Evolutionary conservation across 2,797 vertebrate species (phyloP).

Genomic region (Eulemur coronatus): DNA sequence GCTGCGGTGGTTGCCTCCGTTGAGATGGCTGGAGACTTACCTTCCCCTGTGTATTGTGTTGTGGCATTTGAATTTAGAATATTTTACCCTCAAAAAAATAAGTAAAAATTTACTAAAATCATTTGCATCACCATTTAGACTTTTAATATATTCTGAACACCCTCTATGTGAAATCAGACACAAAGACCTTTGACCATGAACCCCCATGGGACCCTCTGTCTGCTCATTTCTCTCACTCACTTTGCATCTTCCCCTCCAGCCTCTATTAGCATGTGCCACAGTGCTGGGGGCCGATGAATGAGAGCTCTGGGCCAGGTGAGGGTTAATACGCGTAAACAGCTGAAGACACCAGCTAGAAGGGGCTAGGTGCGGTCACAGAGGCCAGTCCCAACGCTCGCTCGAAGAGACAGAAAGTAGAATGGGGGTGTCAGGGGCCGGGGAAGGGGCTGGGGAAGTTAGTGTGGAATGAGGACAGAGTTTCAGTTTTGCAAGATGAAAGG

Average conservation of each 20-base stretch:
- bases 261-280: neutral
- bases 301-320: neutral
- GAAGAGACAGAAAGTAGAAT: neutral
- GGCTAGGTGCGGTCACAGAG: neutral
- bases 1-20: neutral
- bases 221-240: neutral
- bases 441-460: neutral
- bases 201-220: fast-evolving
- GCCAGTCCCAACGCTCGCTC: neutral
- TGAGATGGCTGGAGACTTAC: neutral
- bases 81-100: neutral
- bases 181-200: neutral
- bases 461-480: neutral
- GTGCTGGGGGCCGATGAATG: neutral
- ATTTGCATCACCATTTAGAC: neutral
- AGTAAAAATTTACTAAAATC: neutral
- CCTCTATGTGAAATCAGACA: neutral
- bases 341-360: neutral
- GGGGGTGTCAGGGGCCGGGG: neutral
- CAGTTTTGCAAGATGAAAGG: neutral
- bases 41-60: neutral
- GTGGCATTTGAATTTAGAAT: neutral
- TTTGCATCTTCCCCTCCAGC: neutral
- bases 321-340: neutral
- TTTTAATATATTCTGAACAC: neutral